These are phyloP conservation scores for Zosterops borbonicus DNA, from an alignment of 2,113 vertebrate species.

Conservation along the genomic window DNA sequence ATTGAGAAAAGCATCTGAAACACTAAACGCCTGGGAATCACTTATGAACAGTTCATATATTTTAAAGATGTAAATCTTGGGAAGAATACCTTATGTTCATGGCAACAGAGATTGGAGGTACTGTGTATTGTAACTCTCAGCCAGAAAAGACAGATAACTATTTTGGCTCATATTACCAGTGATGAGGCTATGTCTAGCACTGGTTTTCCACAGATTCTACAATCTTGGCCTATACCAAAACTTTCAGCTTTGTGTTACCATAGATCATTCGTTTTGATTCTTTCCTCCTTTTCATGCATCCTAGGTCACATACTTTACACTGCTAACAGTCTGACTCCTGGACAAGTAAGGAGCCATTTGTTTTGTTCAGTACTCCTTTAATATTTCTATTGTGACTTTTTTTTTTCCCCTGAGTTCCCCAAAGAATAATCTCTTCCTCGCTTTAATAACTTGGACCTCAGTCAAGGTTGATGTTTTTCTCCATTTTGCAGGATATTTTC, in stretches of 20 bases:
- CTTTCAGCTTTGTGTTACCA: slow-evolving; percentile 69
- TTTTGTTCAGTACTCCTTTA: slow-evolving; percentile 70
- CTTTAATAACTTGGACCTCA: slow-evolving; percentile 76
- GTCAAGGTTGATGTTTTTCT: slow-evolving; percentile 85
- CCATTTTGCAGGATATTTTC: slow-evolving; percentile 81
- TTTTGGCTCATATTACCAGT: slow-evolving; percentile 79
- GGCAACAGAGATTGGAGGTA: slow-evolving; percentile 67
- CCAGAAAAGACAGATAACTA: slow-evolving; percentile 82
- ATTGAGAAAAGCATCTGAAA: slow-evolving; percentile 61
- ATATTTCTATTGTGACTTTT: slow-evolving; percentile 75
- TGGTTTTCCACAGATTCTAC: slow-evolving; percentile 83
- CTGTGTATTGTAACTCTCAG: slow-evolving; percentile 72
- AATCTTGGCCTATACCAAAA: slow-evolving; percentile 76
- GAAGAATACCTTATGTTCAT: slow-evolving; percentile 75
- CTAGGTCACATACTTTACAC: slow-evolving; percentile 74
- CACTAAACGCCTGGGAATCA: slow-evolving; percentile 65
- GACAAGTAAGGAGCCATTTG: slow-evolving; percentile 69
- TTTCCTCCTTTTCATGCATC: slow-evolving; percentile 56
- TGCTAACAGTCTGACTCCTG: slow-evolving; percentile 71
- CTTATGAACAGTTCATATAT: slow-evolving; percentile 77
- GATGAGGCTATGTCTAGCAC: slow-evolving; percentile 83
- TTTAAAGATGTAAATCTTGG: slow-evolving; percentile 78
- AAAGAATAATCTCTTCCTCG: slow-evolving; percentile 80
- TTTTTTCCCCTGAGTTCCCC: slow-evolving; percentile 61
- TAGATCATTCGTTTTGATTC: slow-evolving; percentile 74